These are phyloP conservation scores for Drosophila azteca DNA, from an alignment of 1,140 invertebrate genomes.

Conservation along the genomic window DNA sequence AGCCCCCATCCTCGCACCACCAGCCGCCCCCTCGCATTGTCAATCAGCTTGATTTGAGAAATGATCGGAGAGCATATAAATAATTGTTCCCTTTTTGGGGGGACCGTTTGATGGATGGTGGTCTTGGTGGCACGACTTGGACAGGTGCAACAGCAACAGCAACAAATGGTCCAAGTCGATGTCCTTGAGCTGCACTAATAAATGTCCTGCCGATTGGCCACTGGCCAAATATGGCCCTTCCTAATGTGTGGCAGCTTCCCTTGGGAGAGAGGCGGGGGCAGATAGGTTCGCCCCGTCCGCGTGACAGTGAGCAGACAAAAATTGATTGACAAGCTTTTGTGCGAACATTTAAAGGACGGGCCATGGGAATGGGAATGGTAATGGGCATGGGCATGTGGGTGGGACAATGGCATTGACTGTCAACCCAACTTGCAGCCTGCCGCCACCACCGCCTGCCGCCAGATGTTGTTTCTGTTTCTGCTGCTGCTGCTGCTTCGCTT, in stretches of 20 bases:
- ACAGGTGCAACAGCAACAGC: conserved; percentile 27
- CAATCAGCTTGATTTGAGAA: conserved; percentile 48
- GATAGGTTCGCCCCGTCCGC: neutral
- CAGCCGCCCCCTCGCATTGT: too few species aligned
- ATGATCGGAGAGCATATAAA: conserved; percentile 71
- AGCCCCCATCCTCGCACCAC: too few species aligned
- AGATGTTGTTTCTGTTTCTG: conserved; percentile 47
- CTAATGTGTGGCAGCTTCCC: conserved; percentile 54
- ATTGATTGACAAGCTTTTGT: conserved; percentile 80
- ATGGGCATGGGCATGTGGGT: conserved; percentile 4
- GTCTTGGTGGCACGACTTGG: neutral
- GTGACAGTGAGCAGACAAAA: conserved; percentile 62
- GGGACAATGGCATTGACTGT: neutral
- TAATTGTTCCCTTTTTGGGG: conserved; percentile 56
- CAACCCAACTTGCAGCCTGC: conserved; percentile 46
- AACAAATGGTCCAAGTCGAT: conserved; percentile 30
- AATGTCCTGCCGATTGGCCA: conserved; percentile 61
- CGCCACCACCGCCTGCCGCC: conserved; percentile 44
- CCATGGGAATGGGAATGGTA: neutral
- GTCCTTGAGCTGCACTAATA: conserved; percentile 75
- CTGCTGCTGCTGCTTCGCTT: conserved; percentile 6
- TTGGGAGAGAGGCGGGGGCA: neutral
- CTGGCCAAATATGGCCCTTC: conserved; percentile 57
- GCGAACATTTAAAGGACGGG: conserved; percentile 16
- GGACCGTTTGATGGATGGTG: conserved; percentile 37